Evolutionary conservation across 2,797 vertebrate genomes (phyloP), one percentile per base, ranked within the genome.

Genomic region (Lagocephalus sceleratus): DNA sequence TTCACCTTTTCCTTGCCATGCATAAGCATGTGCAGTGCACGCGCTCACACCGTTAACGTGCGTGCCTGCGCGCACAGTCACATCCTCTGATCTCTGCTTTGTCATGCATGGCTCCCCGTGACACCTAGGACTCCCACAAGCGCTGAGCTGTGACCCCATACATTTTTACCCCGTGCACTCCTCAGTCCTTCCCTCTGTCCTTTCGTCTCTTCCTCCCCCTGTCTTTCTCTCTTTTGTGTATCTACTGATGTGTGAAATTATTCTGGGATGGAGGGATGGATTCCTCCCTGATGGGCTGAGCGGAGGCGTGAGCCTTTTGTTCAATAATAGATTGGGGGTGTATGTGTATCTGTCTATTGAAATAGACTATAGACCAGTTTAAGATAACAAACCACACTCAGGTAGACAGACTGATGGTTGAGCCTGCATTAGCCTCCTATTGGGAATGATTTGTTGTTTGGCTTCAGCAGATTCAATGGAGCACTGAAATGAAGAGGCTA

Each of bases 221-320:
- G 54, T 47, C 66, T 67, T 68, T 72, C 75, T 80, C 72, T 81
- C 68, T 85, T 85, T 87, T 85, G 85, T 84, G 78, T 83, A 85
- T 83, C 86, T 89, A 90, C 85, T 85, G 86, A 86, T 85, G 87
- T 91, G 88, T 91, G 89, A 91, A 91, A 90, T 91, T 90, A 91
- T 91, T 91, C 87, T 88, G 86, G 87, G 88, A 90, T 88, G 85
- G 87, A 90, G 88, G 87, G 88, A 89, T 89, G 79, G 81, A 87
- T 87, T 85, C 83, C 81, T 87, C 85, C 85, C 85, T 68, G 81
- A 84, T 79, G 83, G 84, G 75, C 81, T 84, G 79, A 84, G 74
- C 54, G 57, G 78, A 86, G 83, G 83, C 82, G 83, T 89, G 83
- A 86, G 85, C 76, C 85, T 89, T 87, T 87, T 89, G 85, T 89